A percentile compares a stretch with the other conserved stretches of the same genome.
These are phyloP conservation scores for Halictus quadricinctus DNA, from an alignment of 2,888 invertebrate genomes.

Conservation along the genomic window DNA sequence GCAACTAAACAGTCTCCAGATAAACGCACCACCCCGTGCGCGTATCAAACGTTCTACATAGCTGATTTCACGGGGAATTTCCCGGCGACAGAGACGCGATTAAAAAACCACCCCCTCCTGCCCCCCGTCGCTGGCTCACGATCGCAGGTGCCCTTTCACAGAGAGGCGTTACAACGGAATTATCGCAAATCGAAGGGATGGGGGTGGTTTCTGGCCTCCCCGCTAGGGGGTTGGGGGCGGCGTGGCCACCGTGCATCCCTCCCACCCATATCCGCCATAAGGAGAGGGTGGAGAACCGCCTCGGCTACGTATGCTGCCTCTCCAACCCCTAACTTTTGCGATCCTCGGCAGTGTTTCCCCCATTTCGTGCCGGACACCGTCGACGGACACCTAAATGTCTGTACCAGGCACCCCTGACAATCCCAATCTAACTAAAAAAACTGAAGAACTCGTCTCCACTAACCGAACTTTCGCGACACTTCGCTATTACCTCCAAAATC, in stretches of 20 bases:
- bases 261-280: constrained; percentile 69
- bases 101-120: constrained; percentile 9
- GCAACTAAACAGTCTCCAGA: constrained; percentile 3
- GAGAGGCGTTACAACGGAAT: constrained; percentile 65
- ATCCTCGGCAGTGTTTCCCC: constrained; percentile 13
- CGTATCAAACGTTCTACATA: neutral
- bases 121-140: constrained; percentile 7
- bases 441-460: neutral
- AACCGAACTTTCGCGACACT: neutral
- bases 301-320: constrained; percentile 73
- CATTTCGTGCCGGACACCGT: constrained; percentile 11
- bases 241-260: constrained; percentile 59
- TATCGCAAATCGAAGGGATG: constrained; percentile 48
- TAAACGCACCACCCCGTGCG: neutral
- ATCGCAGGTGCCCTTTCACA: constrained; percentile 63
- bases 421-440: neutral
- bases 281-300: constrained; percentile 75
- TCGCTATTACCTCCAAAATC: neutral
- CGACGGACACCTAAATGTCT: constrained; percentile 1
- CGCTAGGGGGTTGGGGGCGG: constrained; percentile 54
- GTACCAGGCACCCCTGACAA: neutral
- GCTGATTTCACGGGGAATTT: constrained; percentile 30
- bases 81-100: constrained; percentile 21
- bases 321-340: constrained; percentile 46
- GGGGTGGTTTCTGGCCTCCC: constrained; percentile 57